Conservation (phyloP, 2,888 invertebrate species). For the Tupiocoris notatus region DNA sequence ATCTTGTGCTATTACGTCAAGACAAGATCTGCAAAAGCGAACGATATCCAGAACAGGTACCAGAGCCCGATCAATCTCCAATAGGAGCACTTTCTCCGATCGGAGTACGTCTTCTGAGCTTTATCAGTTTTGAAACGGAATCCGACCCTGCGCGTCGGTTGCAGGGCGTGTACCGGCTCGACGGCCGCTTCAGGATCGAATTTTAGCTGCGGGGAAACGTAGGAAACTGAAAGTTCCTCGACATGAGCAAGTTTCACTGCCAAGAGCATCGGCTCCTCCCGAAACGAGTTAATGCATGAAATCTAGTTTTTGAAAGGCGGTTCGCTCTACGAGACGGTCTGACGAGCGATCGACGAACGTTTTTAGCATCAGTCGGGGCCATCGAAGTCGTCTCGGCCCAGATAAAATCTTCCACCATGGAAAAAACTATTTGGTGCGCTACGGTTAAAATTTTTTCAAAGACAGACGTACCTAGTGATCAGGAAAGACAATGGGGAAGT, state of each 20-base stretch:
- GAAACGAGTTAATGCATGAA: slow-evolving; percentile 17
- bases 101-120: background rate
- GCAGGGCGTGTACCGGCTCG: background rate
- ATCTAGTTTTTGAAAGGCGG: slow-evolving; percentile 32
- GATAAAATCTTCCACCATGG: too few relatives aligned
- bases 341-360: too few relatives aligned
- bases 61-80: background rate
- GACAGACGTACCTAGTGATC: too few relatives aligned
- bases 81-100: background rate
- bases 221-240: background rate
- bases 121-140: background rate
- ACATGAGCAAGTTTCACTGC: background rate
- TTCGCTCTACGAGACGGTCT: too few relatives aligned
- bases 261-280: background rate
- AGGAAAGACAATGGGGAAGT: too few relatives aligned
- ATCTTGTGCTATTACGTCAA: background rate
- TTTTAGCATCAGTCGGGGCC: too few relatives aligned
- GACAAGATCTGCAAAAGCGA: background rate
- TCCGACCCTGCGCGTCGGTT: background rate
- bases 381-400: too few relatives aligned
- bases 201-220: background rate
- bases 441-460: too few relatives aligned
- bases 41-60: background rate
- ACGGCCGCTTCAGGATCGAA: background rate
- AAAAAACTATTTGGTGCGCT: too few relatives aligned